Percentiles rank a stretch among this genome's conserved stretches.
These are phyloP conservation scores for Volucella zonaria DNA, from an alignment of 2,888 invertebrate species.

Conservation along the genomic window DNA sequence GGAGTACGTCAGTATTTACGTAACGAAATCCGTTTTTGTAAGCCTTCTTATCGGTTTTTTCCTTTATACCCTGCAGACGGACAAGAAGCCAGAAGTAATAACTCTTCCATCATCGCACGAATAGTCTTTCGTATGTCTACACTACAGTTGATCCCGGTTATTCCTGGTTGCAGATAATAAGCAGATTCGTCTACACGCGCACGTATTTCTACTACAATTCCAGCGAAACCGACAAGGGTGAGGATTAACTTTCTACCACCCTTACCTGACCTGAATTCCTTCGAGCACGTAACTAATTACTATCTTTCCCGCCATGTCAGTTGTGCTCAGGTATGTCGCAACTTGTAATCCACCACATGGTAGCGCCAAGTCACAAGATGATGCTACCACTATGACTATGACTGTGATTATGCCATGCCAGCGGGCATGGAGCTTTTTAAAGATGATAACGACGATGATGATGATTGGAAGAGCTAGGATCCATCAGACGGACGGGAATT, in stretches of 20 bases:
- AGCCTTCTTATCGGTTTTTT: slow-evolving; percentile 1
- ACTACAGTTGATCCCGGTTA: background rate
- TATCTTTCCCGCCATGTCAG: slow-evolving; percentile 30
- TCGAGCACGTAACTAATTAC: slow-evolving; percentile 58
- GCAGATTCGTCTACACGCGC: slow-evolving; percentile 26
- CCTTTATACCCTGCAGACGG: background rate
- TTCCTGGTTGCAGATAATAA: slow-evolving; percentile 33
- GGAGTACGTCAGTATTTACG: background rate
- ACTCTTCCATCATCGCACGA: slow-evolving; percentile 20
- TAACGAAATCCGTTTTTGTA: slow-evolving; percentile 9
- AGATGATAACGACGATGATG: slow-evolving; percentile 25
- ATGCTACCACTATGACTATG: background rate
- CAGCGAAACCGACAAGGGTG: background rate
- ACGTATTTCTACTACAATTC: slow-evolving; percentile 9
- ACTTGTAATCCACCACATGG: slow-evolving; percentile 40
- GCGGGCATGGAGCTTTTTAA: background rate
- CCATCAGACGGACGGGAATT: slow-evolving; percentile 8
- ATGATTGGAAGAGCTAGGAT: too few relatives aligned
- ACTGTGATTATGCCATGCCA: too few relatives aligned
- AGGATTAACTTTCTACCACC: slow-evolving; percentile 30
- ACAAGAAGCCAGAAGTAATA: slow-evolving; percentile 39
- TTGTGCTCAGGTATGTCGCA: slow-evolving; percentile 37
- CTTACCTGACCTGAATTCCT: slow-evolving; percentile 23
- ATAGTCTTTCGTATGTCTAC: slow-evolving; percentile 9
- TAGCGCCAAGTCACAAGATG: slow-evolving; percentile 23